These are phyloP conservation scores for Leucophenga maculata DNA, from an alignment of 2,888 invertebrate species.

Conservation along the genomic window DNA sequence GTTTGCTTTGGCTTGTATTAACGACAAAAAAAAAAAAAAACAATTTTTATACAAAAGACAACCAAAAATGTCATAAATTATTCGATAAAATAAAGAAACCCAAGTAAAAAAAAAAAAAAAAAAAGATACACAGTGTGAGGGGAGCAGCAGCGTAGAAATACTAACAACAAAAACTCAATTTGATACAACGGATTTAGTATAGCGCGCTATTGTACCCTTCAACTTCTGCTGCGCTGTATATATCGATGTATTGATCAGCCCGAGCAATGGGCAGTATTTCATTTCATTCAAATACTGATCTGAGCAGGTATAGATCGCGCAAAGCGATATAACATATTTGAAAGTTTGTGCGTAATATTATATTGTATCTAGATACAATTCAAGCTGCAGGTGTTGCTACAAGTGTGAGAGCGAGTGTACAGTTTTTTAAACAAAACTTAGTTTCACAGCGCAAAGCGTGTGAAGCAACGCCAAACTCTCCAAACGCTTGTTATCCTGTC, in stretches of 20 bases:
- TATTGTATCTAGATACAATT: not conserved
- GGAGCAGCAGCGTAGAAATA: not conserved
- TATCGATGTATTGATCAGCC: not conserved
- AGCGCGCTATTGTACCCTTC: slow-evolving; percentile 23
- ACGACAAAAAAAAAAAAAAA: slow-evolving; percentile 29
- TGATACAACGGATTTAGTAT: slow-evolving; percentile 36
- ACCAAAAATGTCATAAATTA: slow-evolving; percentile 67
- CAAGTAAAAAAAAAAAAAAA: slow-evolving; percentile 23
- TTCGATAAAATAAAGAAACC: slow-evolving; percentile 49
- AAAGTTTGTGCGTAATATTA: not conserved
- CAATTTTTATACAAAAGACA: slow-evolving; percentile 64
- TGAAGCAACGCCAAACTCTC: not conserved
- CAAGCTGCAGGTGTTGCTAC: not conserved
- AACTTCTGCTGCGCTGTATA: not conserved
- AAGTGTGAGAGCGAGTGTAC: not conserved
- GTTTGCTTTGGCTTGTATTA: slow-evolving; percentile 28
- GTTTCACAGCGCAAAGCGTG: too few relatives aligned
- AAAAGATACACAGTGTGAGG: slow-evolving; percentile 1
- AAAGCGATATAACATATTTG: slow-evolving; percentile 17
- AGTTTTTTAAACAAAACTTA: not conserved
- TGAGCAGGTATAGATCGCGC: slow-evolving; percentile 36
- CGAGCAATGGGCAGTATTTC: slow-evolving; percentile 5
- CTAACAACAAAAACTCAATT: slow-evolving; percentile 6
- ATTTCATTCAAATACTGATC: slow-evolving; percentile 26
- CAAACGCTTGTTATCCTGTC: not conserved